Base-by-base conservation (phyloP, 2,113 vertebrate species). In the Microtus pennsylvanicus region DNA sequence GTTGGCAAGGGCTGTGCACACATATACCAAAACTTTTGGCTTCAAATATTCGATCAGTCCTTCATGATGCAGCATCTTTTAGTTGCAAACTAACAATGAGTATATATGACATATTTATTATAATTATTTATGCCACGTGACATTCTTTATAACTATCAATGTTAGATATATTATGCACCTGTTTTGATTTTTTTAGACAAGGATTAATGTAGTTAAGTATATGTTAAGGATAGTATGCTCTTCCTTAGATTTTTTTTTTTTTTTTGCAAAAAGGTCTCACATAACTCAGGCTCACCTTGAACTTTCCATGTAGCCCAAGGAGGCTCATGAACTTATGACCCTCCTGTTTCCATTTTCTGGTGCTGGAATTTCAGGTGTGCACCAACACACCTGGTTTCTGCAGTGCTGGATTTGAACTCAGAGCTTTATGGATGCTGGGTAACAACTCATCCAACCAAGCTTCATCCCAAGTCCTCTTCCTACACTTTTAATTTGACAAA, bases 401-500 rank as follows among this genome's bases (percentile, higher is more conserved):
- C 14, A 38, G 14, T 17, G 7, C 8, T 88, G 24, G 50, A 28
- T 70, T 38, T 88, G 21, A 74, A 55, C 50, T 74, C 16, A 58
- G 50, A n/a, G 7, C 21, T 74, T 88, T 50, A 38, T 55, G 13
- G 30, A 28, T 55, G 69, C 21, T 52, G 70, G 33, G 17, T 38
- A 69, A 47, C 30, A 45, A 87, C 45, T 70, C 45, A 24, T 21
- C 7, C 33, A 50, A 47, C 30, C 24, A 65, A 50, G 45, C 30
- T 87, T n/a, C 21, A 72, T 38, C 47, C 67, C 45, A 35, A 72
- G 3, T 12, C 45, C 47, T 50, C 10, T 52, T 13, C 33, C 22
- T 72, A 52, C 13, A 87, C 35, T 52, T 89, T 96, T 50, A 72
- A 69, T 90, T 94, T 50, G 38, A 86, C 38, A 52, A 78, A 35